phyloP scores from a whole-genome alignment of 2,888 invertebrate species.

The Drosophila neutralis region DNA sequence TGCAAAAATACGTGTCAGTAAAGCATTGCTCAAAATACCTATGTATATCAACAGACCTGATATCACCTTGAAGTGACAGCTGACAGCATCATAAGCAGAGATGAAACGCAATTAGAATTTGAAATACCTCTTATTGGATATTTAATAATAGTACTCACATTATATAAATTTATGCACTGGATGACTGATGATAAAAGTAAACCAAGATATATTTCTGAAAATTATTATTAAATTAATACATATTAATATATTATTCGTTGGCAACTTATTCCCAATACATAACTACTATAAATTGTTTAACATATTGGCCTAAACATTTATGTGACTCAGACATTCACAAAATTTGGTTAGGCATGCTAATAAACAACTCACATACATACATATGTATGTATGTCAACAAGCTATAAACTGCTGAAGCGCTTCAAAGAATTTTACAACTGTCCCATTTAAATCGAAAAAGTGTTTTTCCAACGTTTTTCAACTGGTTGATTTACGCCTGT shows the following conservation, averaged over 20 bases:
- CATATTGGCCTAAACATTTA: background rate
- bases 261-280: background rate
- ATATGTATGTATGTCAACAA: background rate
- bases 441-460: conserved; percentile 7
- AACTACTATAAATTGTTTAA: background rate
- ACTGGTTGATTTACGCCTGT: conserved; percentile 5
- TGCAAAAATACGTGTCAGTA: conserved; percentile 53
- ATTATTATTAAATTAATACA: background rate
- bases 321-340: background rate
- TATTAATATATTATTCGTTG: background rate
- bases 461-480: background rate
- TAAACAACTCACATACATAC: background rate
- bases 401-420: conserved; percentile 6
- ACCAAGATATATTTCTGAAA: background rate
- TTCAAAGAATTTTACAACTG: conserved; percentile 9
- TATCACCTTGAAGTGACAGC: conserved; percentile 9
- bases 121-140: background rate
- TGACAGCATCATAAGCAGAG: background rate
- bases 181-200: background rate
- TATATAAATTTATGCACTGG: background rate
- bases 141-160: background rate
- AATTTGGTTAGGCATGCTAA: conserved; percentile 6
- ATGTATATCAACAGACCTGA: conserved; percentile 4
- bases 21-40: conserved; percentile 17
- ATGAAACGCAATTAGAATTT: background rate